Base-by-base conservation (phyloP, 2,113 vertebrate species). In the Bubo blakistoni region DNA sequence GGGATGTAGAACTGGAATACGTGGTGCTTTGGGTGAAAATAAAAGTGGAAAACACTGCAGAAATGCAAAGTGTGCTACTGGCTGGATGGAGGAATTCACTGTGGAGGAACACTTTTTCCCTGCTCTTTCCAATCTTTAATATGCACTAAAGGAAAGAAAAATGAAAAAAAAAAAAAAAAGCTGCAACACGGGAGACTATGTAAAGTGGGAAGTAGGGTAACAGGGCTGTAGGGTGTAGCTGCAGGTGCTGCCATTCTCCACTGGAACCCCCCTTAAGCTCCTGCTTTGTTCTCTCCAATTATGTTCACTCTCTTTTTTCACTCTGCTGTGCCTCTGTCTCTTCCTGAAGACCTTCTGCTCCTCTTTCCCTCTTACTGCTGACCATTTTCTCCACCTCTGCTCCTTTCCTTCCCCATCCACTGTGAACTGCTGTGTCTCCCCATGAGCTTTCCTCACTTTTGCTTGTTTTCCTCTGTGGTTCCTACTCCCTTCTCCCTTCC, bases 381-480 rank as follows among this genome's bases (percentile, higher is more conserved):
- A 34, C 25, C 34, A 4, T 71, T 90, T 85, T 74, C 55, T 36
- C 20, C 19, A 3, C 7, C 20, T 74, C 49, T 74, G 27, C 36
- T 79, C 18, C 30, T 71, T 81, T 29, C 34, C n/a, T 72, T 88
- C 16, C 7, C 18, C 34, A 57, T 74, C 55, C 36, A 38, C 8
- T 22, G 25, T 2, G 6, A 84, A 82, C 3, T 49, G 10, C 21
- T 42, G 16, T 1, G 0, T 11, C 46, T n/a, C 11, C 16, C 22
- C 2, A 1, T 6, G 3, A 82, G 8, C 18, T 63, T 80, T 67
- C 57, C 14, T 63, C 16, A 34, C 9, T 52, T 47, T 54, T 62
- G 8, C 12, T 61, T n/a, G 14, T 73, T 79, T 86, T 42, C 38
- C 21, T 78, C 27, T 40, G n/a, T 19, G 10, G 9, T 34, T 88